Conservation (phyloP, 2,797 vertebrate genomes). For the Eulemur albifrons region DNA sequence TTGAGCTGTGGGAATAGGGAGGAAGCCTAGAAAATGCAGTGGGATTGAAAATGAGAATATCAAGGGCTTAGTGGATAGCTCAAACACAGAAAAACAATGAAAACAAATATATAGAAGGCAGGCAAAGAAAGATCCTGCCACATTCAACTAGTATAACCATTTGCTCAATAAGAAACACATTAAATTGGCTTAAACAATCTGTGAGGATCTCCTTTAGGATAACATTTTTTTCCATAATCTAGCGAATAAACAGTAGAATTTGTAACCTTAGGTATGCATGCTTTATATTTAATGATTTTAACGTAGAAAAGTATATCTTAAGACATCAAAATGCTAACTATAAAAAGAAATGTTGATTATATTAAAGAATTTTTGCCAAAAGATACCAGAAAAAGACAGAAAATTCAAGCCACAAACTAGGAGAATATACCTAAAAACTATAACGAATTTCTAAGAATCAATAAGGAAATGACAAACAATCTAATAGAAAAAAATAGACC, state of each 20-base stretch:
- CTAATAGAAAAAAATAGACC: neutral
- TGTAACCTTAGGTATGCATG: neutral
- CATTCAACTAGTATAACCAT: neutral
- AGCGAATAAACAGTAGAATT: neutral
- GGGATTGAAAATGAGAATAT: neutral
- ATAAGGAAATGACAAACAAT: neutral
- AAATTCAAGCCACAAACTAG: neutral
- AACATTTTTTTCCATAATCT: neutral
- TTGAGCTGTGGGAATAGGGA: neutral
- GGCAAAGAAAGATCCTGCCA: neutral
- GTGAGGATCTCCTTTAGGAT: neutral
- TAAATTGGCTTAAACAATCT: neutral
- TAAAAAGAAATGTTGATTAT: conserved; percentile 1
- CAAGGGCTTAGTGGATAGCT: neutral
- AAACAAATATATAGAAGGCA: neutral
- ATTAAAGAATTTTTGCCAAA: neutral
- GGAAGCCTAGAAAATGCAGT: neutral
- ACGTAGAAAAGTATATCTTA: neutral
- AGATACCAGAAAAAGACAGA: neutral
- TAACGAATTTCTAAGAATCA: neutral
- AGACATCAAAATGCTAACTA: conserved; percentile 2
- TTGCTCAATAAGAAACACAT: neutral
- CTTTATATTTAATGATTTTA: conserved; percentile 46
- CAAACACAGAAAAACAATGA: neutral
- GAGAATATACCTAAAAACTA: neutral